Conservation (phyloP, 2,797 vertebrate genomes). For the Acropternis orthonyx region DNA sequence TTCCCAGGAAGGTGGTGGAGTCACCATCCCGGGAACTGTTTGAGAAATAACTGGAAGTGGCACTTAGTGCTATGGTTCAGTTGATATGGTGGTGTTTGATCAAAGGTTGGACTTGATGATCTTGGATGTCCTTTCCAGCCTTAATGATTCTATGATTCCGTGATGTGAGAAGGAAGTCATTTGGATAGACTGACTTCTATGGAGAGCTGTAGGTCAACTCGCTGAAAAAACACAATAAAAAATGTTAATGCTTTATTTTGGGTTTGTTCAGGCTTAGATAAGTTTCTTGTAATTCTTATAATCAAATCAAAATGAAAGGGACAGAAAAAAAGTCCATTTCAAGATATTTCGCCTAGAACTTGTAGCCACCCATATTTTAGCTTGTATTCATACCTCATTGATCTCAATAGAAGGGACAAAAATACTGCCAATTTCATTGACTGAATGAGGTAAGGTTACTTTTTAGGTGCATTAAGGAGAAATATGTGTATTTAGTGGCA, state of each 20-base stretch:
- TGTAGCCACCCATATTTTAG: background rate
- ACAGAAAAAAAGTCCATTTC: background rate
- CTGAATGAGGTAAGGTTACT: background rate
- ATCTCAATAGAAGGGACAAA: background rate
- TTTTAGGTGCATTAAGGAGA: background rate
- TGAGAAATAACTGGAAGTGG: background rate
- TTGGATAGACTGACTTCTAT: background rate
- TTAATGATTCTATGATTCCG: background rate
- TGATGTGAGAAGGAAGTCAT: fast-evolving
- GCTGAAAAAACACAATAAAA: background rate
- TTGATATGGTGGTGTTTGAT: background rate
- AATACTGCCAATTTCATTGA: background rate
- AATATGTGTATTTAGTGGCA: background rate
- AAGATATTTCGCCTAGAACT: background rate
- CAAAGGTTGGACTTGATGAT: background rate
- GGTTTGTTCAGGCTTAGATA: background rate
- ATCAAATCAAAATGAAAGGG: background rate
- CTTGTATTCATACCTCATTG: background rate
- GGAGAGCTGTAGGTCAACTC: background rate
- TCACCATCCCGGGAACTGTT: background rate
- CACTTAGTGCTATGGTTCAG: background rate
- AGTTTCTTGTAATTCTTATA: background rate
- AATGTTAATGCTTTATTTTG: background rate
- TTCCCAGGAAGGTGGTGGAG: background rate
- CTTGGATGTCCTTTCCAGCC: background rate